A percentile compares a stretch with the other conserved stretches of the same genome.
phyloP scores from a whole-genome alignment of 1,140 invertebrate species.

The Melitaea cinxia region DNA sequence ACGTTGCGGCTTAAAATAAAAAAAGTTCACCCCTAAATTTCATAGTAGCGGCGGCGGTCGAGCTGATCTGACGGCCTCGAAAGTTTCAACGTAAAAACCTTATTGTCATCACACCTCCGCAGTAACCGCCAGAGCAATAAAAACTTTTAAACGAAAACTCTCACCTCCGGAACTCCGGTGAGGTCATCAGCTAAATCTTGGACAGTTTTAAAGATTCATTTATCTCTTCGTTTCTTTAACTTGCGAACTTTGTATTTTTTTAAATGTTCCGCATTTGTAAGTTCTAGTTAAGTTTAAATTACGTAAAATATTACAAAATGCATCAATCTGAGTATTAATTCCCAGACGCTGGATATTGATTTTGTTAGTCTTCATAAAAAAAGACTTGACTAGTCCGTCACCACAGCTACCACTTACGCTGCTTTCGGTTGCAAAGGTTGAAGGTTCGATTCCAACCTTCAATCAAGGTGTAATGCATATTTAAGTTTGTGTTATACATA shows the following conservation, averaged over 20 bases:
- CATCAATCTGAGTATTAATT: too few species aligned
- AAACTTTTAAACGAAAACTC: slow-evolving; percentile 31
- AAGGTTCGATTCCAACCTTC: too few species aligned
- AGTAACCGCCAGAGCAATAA: slow-evolving; percentile 24
- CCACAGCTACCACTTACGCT: too few species aligned
- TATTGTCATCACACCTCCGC: slow-evolving; percentile 36
- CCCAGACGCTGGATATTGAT: too few species aligned
- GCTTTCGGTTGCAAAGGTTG: too few species aligned
- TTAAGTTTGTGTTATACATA: too few species aligned
- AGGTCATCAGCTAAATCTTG: slow-evolving; percentile 31
- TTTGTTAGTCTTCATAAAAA: too few species aligned
- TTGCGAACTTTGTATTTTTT: slow-evolving; percentile 1
- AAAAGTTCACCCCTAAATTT: neutral
- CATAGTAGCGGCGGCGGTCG: slow-evolving; percentile 1
- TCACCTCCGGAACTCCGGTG: slow-evolving; percentile 8
- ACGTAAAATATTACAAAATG: too few species aligned
- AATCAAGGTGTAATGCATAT: too few species aligned
- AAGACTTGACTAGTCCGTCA: too few species aligned
- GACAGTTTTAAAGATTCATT: slow-evolving; percentile 35
- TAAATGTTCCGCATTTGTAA: neutral
- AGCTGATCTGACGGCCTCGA: slow-evolving; percentile 9
- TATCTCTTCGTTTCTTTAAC: slow-evolving; percentile 1
- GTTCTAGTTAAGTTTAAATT: too few species aligned
- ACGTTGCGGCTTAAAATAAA: neutral
- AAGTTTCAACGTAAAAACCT: slow-evolving; percentile 26